phyloP scores from a whole-genome alignment of 2,113 vertebrate genomes.

The Carassius gibelio region DNA sequence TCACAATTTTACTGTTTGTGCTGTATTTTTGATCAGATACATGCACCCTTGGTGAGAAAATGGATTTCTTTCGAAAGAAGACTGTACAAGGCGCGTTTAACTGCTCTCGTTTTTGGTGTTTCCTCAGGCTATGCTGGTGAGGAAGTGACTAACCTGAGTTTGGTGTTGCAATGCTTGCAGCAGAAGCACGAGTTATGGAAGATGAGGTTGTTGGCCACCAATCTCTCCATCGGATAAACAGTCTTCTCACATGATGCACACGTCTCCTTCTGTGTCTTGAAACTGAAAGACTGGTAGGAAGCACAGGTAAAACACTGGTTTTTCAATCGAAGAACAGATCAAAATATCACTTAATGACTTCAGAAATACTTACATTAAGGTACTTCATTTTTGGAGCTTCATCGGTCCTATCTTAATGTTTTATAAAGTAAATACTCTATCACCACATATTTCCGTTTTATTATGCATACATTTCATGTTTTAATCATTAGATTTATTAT shows the following conservation, averaged over 20 bases:
- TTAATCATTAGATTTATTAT: neutral
- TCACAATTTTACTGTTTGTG: neutral
- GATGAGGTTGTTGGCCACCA: constrained; percentile 91
- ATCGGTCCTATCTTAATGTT: no score
- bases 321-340: neutral
- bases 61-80: neutral
- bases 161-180: constrained; percentile 98
- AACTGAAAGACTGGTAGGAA: constrained; percentile 87
- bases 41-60: neutral
- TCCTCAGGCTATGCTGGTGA: neutral
- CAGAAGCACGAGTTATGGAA: constrained; percentile 95
- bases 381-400: neutral
- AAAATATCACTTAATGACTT: neutral
- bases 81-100: neutral
- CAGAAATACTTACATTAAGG: neutral
- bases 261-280: constrained; percentile 88
- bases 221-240: constrained; percentile 95
- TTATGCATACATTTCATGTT: no score
- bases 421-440: no score
- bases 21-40: neutral
- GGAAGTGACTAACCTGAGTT: constrained; percentile 84
- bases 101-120: neutral
- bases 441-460: no score
- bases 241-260: constrained; percentile 92
- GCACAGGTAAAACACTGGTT: neutral